Conservation (phyloP, 2,888 invertebrate species). For the Eupithecia inturbata region DNA sequence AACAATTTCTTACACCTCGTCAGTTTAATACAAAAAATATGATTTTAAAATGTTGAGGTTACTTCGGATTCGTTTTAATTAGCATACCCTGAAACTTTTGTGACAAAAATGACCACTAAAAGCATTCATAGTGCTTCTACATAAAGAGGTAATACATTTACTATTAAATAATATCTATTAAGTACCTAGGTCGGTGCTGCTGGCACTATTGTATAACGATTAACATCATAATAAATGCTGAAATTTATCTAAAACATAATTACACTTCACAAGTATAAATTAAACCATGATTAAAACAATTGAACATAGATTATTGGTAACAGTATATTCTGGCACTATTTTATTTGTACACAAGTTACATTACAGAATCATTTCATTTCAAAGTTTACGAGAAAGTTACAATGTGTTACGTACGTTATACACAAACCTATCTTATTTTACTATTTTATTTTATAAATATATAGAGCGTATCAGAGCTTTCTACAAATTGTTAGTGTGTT, state of each 20-base stretch:
- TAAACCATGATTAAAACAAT: constrained; percentile 47
- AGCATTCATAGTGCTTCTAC: not conserved
- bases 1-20: constrained; percentile 39
- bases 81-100: constrained; percentile 32
- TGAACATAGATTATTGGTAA: constrained; percentile 50
- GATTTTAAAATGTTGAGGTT: constrained; percentile 34
- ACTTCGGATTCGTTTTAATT: constrained; percentile 24
- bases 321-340: constrained; percentile 55
- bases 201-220: constrained; percentile 53
- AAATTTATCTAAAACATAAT: constrained; percentile 53
- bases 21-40: constrained; percentile 31
- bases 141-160: constrained; percentile 5
- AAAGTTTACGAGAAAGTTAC: not conserved
- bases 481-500: constrained; percentile 23
- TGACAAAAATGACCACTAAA: constrained; percentile 23
- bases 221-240: constrained; percentile 72
- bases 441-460: not conserved
- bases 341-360: constrained; percentile 53
- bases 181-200: constrained; percentile 73
- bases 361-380: constrained; percentile 8
- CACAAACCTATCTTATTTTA: not conserved
- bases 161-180: constrained; percentile 41
- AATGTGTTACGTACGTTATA: not conserved
- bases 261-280: constrained; percentile 43
- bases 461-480: not conserved